Percentiles rank a stretch among this genome's conserved stretches.
Evolutionary conservation across 37 sponge, comb jelly and placozoan genomes (phyloP).

Genomic region (Spongilla lacustris): DNA sequence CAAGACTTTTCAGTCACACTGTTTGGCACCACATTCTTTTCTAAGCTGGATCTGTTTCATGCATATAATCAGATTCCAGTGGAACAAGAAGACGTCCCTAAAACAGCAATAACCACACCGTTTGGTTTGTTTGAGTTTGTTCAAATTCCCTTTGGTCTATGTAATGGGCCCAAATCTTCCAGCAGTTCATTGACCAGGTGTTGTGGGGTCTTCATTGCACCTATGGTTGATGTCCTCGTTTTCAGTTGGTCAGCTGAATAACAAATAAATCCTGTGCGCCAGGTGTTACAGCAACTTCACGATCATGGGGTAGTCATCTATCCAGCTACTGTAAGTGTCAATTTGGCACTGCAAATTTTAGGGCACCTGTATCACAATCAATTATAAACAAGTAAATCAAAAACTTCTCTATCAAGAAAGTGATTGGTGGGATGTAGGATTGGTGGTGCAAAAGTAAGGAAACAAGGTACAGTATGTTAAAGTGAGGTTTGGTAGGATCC

Average conservation of each 20-base stretch:
- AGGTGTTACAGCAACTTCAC: neutral
- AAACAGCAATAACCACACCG: slow-evolving; percentile 15
- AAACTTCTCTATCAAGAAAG: too few relatives aligned
- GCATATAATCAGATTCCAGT: slow-evolving; percentile 52
- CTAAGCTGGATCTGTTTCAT: slow-evolving; percentile 8
- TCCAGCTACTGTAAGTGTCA: slow-evolving; percentile 42
- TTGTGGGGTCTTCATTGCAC: slow-evolving; percentile 17
- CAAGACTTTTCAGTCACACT: slow-evolving; percentile 47
- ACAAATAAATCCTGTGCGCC: slow-evolving; percentile 38
- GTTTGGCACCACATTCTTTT: neutral
- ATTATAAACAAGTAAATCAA: too few relatives aligned
- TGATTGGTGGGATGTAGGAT: too few relatives aligned
- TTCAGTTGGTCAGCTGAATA: slow-evolving; percentile 35
- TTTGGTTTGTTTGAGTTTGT: slow-evolving; percentile 27
- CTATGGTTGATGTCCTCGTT: slow-evolving; percentile 14
- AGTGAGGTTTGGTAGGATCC: too few relatives aligned
- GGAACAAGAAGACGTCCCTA: slow-evolving; percentile 13
- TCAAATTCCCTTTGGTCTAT: slow-evolving; percentile 36
- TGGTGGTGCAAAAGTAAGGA: too few relatives aligned
- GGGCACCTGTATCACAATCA: too few relatives aligned
- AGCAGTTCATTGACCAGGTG: slow-evolving; percentile 44
- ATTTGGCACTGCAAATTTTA: slow-evolving; percentile 23
- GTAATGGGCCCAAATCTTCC: slow-evolving; percentile 11
- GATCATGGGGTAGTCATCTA: slow-evolving; percentile 51
- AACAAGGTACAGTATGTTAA: too few relatives aligned